phyloP scores from a whole-genome alignment of 2,113 vertebrate species.

The Pseudolaguvia tuberculata region DNA sequence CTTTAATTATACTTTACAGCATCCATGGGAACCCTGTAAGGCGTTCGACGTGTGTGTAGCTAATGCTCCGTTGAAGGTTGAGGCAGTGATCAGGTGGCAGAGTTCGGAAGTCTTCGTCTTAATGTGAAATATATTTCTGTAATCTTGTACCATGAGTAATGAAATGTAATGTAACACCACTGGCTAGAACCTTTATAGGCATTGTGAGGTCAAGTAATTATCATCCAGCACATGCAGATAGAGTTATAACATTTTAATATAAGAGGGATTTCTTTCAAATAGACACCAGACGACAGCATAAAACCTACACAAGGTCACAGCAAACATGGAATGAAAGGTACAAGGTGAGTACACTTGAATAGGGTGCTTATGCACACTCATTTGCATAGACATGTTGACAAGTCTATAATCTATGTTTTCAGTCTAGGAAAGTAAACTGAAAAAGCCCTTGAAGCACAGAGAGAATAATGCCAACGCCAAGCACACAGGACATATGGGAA shows the following conservation, averaged over 20 bases:
- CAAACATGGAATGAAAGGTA: too few species aligned
- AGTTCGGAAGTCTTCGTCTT: not conserved
- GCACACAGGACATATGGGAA: too few species aligned
- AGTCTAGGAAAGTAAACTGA: too few species aligned
- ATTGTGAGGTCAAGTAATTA: not conserved
- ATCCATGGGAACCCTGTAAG: slow-evolving; percentile 27
- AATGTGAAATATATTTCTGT: slow-evolving; percentile 9
- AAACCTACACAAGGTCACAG: too few species aligned
- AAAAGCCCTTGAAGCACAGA: too few species aligned
- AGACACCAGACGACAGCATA: too few species aligned
- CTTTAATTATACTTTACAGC: slow-evolving; percentile 45
- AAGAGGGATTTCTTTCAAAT: too few species aligned
- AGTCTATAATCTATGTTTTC: too few species aligned
- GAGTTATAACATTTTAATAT: not conserved
- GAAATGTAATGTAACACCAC: not conserved
- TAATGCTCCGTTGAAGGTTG: not conserved
- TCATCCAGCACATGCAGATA: not conserved
- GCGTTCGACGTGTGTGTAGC: not conserved
- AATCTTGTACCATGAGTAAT: slow-evolving; percentile 7
- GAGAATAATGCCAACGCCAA: too few species aligned
- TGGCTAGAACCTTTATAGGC: slow-evolving; percentile 1
- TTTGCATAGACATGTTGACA: too few species aligned
- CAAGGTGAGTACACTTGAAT: too few species aligned
- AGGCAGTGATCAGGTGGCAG: slow-evolving; percentile 7
- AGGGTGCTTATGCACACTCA: too few species aligned